A percentile compares a stretch with the other conserved stretches of the same genome.
These are phyloP conservation scores for Branchellion lobata DNA, from an alignment of 2,888 invertebrate genomes.

Conservation along the genomic window DNA sequence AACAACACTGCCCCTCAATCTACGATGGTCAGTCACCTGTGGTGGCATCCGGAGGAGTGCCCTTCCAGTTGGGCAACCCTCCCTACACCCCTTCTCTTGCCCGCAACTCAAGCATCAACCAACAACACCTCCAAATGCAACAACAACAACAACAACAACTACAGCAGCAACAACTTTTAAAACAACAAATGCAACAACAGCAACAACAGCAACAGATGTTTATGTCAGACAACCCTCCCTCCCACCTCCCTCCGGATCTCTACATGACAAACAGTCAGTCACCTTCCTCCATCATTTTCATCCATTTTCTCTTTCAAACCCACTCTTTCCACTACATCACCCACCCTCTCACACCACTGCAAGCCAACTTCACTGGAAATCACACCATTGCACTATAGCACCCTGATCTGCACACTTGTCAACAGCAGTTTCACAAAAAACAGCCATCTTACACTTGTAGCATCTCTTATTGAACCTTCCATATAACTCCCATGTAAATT, in stretches of 20 bases:
- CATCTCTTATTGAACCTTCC: no score
- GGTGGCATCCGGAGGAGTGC: conserved; percentile 84
- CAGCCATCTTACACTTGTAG: no score
- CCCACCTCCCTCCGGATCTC: conserved; percentile 3
- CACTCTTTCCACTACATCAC: no score
- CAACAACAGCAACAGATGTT: conserved; percentile 27
- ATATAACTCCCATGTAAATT: no score
- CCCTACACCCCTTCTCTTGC: background rate
- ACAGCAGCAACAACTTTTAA: conserved; percentile 93
- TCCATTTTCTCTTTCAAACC: no score
- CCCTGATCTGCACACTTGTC: no score
- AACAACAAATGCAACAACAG: conserved; percentile 59
- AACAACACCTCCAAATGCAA: conserved; percentile 55
- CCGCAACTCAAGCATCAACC: conserved; percentile 50
- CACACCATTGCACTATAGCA: no score
- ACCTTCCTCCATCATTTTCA: no score
- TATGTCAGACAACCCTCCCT: conserved; percentile 21
- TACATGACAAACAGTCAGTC: conserved; percentile 2
- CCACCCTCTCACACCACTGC: no score
- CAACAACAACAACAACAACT: conserved; percentile 80
- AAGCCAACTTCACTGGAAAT: no score
- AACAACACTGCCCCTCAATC: conserved; percentile 87
- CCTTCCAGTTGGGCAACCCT: conserved; percentile 80
- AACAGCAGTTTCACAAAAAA: no score
- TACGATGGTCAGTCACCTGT: conserved; percentile 73